Conservation (phyloP, 1,140 invertebrate species). For the Drosophila jambulina region DNA sequence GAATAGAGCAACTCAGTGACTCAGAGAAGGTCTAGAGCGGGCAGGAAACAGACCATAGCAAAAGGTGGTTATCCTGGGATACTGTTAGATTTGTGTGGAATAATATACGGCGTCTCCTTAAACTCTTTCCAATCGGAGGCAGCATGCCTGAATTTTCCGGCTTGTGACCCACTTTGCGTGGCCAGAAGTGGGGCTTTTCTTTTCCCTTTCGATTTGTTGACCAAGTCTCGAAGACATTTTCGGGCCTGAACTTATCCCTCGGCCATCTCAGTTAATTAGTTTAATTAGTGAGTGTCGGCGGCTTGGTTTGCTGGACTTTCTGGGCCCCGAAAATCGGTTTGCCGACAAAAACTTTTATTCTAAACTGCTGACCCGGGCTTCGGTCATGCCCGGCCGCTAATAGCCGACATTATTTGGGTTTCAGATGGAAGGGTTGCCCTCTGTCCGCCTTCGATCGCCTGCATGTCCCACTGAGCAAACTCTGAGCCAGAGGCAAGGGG, state of each 20-base stretch:
- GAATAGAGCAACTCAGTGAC: slow-evolving; percentile 29
- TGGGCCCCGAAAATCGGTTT: slow-evolving; percentile 37
- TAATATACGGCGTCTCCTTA: slow-evolving; percentile 26
- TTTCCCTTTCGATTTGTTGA: slow-evolving; percentile 59
- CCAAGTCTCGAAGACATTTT: slow-evolving; percentile 23
- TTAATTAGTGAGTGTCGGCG: slow-evolving; percentile 67
- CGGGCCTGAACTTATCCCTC: slow-evolving; percentile 29
- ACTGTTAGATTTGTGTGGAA: not conserved
- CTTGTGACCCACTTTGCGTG: slow-evolving; percentile 62
- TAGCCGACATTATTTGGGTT: slow-evolving; percentile 64
- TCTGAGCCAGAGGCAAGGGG: slow-evolving; percentile 32
- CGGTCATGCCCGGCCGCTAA: slow-evolving; percentile 56
- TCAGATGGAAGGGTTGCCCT: slow-evolving; percentile 38
- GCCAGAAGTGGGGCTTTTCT: not conserved
- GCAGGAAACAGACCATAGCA: slow-evolving; percentile 27
- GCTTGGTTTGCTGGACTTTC: slow-evolving; percentile 37
- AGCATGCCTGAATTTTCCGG: slow-evolving; percentile 19
- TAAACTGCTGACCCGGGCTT: slow-evolving; percentile 54
- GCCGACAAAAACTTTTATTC: slow-evolving; percentile 55
- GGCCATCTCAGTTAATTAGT: slow-evolving; percentile 70
- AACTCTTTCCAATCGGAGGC: slow-evolving; percentile 54
- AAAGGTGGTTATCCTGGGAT: slow-evolving; percentile 53
- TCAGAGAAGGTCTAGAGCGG: slow-evolving; percentile 10
- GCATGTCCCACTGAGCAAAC: slow-evolving; percentile 80
- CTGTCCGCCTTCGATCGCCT: slow-evolving; percentile 59